Evolutionary conservation across 2,797 vertebrate genomes (phyloP).

Genomic region (Threskiornis aethiopicus): DNA sequence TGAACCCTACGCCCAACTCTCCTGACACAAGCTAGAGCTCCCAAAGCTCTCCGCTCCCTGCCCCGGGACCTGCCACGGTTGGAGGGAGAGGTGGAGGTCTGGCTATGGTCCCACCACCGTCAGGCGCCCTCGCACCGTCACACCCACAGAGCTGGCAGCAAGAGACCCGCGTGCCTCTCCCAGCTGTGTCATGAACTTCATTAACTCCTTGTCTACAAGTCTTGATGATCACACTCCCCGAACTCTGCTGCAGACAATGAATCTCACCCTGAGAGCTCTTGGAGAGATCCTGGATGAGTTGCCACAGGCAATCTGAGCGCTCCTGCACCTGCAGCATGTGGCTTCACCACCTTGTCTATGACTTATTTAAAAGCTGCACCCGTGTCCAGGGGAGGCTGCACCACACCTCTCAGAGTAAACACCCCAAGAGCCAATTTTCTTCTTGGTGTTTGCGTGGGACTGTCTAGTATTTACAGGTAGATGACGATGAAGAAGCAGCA

Average conservation of each 20-base stretch:
- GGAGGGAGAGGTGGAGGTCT: neutral
- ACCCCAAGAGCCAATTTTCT: neutral
- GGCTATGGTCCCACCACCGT: neutral
- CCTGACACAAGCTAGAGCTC: neutral
- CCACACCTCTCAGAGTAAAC: neutral
- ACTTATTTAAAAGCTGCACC: neutral
- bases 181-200: neutral
- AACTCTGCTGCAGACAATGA: neutral
- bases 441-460: neutral
- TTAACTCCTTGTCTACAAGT: neutral
- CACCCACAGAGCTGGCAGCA: neutral
- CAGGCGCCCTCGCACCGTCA: neutral
- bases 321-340: accelerated
- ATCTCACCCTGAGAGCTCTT: neutral
- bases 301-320: neutral
- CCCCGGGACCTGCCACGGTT: neutral
- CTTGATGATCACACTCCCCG: neutral
- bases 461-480: neutral
- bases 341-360: neutral
- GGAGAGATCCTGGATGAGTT: neutral
- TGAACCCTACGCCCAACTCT: neutral
- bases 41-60: neutral
- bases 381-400: neutral
- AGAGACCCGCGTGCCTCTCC: accelerated
- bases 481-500: neutral